Evolutionary conservation across 1,140 invertebrate genomes (phyloP), one percentile per base, ranked within the genome.

Genomic region (Drosophila setifemur): DNA sequence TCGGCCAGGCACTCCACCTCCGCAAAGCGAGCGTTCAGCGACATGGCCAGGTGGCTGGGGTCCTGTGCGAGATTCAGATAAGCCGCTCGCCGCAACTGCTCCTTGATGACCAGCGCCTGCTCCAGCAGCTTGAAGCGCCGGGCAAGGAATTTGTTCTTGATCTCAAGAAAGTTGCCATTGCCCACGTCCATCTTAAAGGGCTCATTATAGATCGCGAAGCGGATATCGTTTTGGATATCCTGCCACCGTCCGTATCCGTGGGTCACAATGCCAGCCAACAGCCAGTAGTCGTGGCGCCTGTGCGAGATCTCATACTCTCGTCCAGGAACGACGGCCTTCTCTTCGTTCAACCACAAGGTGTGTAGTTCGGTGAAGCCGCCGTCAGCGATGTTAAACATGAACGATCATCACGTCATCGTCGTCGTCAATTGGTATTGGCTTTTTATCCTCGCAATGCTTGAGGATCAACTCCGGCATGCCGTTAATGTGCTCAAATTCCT

Each of bases 381-480:
- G 90, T 99, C 99, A 29, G 98, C 98, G 89, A 99, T 99, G 85
- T 99, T 99, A 90, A 99, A 99, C 98, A 99, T 99, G 89, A 99
- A 99, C 90, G 53, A 93, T 91, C 3, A 93, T 92, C 47, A 92
- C 92, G 14, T 93, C 92, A 9, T 93, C 92, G 44, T 91, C 91
- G 43, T 91, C 91, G 31, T 91, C 86, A n/a, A 91, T 89, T 25
- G 73, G 63, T 33, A 89, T 89, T 43, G 75, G 67, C 33, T 89
- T 89, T 21, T 81, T 69, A 2, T 85, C 76, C 19, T 69, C 95
- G 1, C 95, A 93, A 0, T 95, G 95, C 75, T 96, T 96, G 3
- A 95, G 93, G 14, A 98, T 95, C 69, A 97, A 92, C 90, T 97
- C 96, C 0, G 98, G 98, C 96, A 99, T 98, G 67, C 98, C 98